A percentile compares a stretch with the other conserved stretches of the same genome.
Evolutionary conservation across 2,113 vertebrate species (phyloP).

Genomic region (Bos javanicus): DNA sequence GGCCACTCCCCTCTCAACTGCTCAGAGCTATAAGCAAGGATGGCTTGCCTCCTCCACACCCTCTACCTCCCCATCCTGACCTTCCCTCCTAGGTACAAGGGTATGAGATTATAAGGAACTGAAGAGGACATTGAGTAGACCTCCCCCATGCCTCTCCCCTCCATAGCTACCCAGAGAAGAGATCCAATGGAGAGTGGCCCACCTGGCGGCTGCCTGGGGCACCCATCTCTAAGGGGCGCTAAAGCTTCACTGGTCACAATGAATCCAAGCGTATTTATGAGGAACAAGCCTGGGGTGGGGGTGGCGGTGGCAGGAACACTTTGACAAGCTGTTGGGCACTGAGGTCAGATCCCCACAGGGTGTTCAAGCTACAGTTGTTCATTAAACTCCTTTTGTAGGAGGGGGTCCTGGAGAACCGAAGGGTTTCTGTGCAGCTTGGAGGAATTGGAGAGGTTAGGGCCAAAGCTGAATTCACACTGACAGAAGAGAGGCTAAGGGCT

Average conservation of each 20-base stretch:
- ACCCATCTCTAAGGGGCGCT: background rate
- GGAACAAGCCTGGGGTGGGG: background rate
- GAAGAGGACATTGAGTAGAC: background rate
- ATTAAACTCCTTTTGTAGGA: background rate
- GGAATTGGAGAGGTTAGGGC: background rate
- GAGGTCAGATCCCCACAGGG: background rate
- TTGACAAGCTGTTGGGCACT: background rate
- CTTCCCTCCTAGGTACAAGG: background rate
- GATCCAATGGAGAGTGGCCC: background rate
- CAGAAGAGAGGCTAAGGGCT: background rate
- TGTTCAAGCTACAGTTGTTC: background rate
- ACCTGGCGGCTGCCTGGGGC: background rate
- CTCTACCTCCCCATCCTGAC: background rate
- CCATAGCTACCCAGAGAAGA: background rate
- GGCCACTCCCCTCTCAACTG: background rate
- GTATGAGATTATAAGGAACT: background rate
- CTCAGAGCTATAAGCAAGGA: background rate
- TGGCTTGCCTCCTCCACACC: background rate
- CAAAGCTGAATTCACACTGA: background rate
- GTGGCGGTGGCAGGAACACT: background rate
- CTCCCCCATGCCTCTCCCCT: too few species aligned
- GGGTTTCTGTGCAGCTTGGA: background rate
- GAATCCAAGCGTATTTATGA: background rate
- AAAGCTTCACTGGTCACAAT: conserved; percentile 2
- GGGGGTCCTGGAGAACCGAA: background rate